phyloP scores from a whole-genome alignment of 2,888 invertebrate species.

The Trilocha varians region DNA sequence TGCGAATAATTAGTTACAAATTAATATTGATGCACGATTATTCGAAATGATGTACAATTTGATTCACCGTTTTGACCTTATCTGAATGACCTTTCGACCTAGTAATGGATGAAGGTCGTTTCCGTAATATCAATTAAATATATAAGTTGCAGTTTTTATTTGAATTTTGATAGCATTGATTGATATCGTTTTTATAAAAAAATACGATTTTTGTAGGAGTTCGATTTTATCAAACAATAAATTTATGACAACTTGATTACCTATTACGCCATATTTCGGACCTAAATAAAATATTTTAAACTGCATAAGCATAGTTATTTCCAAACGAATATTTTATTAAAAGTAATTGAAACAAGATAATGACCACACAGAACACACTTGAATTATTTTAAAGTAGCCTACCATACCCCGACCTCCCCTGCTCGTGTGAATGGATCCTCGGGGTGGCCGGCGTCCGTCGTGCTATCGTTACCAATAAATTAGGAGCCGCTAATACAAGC shows the following conservation, averaged over 20 bases:
- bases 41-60: slow-evolving; percentile 11
- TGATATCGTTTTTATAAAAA: no score
- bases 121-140: neutral
- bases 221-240: no score
- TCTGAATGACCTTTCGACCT: neutral
- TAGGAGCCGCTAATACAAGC: slow-evolving; percentile 70
- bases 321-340: no score
- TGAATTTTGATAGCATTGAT: neutral
- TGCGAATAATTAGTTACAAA: neutral
- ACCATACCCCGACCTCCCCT: slow-evolving; percentile 31
- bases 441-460: slow-evolving; percentile 71
- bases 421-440: slow-evolving; percentile 61
- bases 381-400: slow-evolving; percentile 8
- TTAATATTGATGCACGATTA: slow-evolving; percentile 3
- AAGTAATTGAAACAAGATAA: no score
- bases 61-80: neutral
- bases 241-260: no score
- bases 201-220: no score
- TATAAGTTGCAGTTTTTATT: neutral
- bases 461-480: slow-evolving; percentile 70
- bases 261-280: no score
- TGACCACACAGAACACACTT: no score
- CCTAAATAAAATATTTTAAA: no score
- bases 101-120: neutral
- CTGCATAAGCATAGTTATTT: no score